Base-by-base conservation (phyloP, 2,888 invertebrate species). In the Pharmacophagus antenor region DNA sequence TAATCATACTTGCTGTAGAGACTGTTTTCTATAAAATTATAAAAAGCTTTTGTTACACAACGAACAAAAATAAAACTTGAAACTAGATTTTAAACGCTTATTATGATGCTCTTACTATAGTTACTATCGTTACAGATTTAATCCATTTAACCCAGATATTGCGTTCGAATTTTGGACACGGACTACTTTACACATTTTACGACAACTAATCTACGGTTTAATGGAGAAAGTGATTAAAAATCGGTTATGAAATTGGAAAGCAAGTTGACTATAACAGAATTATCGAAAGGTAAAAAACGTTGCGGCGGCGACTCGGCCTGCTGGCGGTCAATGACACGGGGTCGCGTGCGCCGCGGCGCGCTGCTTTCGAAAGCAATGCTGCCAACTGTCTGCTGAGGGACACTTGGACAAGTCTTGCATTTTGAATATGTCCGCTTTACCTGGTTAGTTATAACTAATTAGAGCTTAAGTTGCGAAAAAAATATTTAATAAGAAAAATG, bases 291-390 rank as follows among this genome's bases (percentile, higher is more conserved):
- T 55, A 55, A 59, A 59, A 58, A 73, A 63, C 66, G 68, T 67
- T 68, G 71, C 71, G 69, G 70, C 71, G 67, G 62, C 66, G 65
- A 66, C 66, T 67, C 69, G 67, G 70, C 62, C 64, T 62, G 52
- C 58, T 47, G 58, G 73, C 77, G 88, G 86, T 88, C 88, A 85
- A 79, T 77, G 88, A 86, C 88, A 78, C 79, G 77, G 76, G 82
- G 86, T 84, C 86, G 84, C 88, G 84, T 83, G 86, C 85, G 80
- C 77, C 62, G 64, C 63, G 60, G 62, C 69, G 69, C 65, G 67
- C 69, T 68, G 69, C 68, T 72, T 74, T 68, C 77, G 67, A 70
- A 65, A 64, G 69, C 66, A 70, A 70, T 68, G 65, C 62, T 60
- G 62, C 56, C 58, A 53, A 50, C 62, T 47, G 58, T n/a, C 21